phyloP scores from a whole-genome alignment of 2,797 vertebrate species.

The Pangasius larnaudii region DNA sequence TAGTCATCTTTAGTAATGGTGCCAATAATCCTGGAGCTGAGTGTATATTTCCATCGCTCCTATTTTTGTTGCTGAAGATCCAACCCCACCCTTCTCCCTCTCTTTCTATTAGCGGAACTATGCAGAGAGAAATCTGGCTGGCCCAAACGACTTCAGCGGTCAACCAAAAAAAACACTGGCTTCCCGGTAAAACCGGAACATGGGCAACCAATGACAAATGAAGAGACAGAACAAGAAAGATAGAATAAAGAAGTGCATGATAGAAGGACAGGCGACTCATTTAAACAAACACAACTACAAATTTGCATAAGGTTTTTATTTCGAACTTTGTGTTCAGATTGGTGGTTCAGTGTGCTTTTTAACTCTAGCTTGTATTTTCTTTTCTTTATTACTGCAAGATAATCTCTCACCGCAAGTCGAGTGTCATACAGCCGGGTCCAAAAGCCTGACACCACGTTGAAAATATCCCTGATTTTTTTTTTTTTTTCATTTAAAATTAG shows the following conservation, averaged over 20 bases:
- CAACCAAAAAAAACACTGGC: constrained; percentile 70
- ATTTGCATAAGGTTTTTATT: not conserved
- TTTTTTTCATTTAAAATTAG: not conserved
- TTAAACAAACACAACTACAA: not conserved
- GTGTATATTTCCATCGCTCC: not conserved
- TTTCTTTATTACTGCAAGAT: not conserved
- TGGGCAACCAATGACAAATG: constrained; percentile 71
- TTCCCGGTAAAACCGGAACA: constrained; percentile 68
- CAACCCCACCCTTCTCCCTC: not conserved
- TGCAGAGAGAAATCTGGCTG: constrained; percentile 80
- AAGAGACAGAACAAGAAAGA: constrained; percentile 39
- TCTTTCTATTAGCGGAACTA: constrained; percentile 70
- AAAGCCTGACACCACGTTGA: not conserved
- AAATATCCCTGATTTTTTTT: not conserved
- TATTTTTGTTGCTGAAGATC: not conserved
- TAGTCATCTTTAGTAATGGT: not conserved
- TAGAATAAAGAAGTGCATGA: not conserved
- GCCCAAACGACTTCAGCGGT: constrained; percentile 76
- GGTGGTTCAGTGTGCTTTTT: not conserved
- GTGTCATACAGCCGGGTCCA: not conserved
- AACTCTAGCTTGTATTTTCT: not conserved
- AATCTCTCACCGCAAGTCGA: not conserved
- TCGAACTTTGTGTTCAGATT: not conserved
- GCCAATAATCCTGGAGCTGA: not conserved
- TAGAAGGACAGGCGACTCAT: not conserved